Base-by-base conservation (phyloP, 1,140 invertebrate species). In the Aphaenogaster rudis region DNA sequence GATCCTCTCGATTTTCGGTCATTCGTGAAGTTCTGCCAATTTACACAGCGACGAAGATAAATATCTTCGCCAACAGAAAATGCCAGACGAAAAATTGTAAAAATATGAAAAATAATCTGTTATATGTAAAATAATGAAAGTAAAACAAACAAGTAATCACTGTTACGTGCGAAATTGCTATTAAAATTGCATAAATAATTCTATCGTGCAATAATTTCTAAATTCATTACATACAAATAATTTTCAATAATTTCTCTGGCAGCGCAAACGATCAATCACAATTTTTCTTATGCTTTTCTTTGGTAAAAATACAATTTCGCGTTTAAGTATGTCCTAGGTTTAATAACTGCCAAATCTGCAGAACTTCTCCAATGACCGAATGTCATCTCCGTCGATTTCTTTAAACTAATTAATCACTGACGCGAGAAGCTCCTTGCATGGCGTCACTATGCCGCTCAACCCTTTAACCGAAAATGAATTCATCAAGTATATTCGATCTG, bases 401-500 rank as follows among this genome's bases (percentile, higher is more conserved):
- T 74, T 74, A 72, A 72, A 82, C 59, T 74, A 84, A 84, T 81
- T 69, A 81, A 81, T 84, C 42, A 59, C 57, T 84, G 80, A 74
- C 69, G 52, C 42, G n/a, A 84, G 33, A 84, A 84, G 45, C 42
- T 84, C 57, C 2, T 82, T 82, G 61, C 42, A 74, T 76, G 28
- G 42, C 28, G 33, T 74, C 28, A 28, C 54, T 59, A 36, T 17
- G 13, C 33, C 9, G 21, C 33, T 45, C 54, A 63, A 63, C 13
- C 45, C 57, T 84, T 84, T 33, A 59, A 82, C 21, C 21, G 67
- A 48, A n/a, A 45, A 71, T 71, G 57, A 39, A 81, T 13, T 9
- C 52, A 52, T 54, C 21, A 54, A 42, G 4, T 36, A 42, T 7
- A 59, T 59, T 72, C n/a, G 8, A 28, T 42, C 13, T 17, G 21